Base-by-base conservation (phyloP, 1,140 invertebrate genomes). In the Chironomus tepperi region DNA sequence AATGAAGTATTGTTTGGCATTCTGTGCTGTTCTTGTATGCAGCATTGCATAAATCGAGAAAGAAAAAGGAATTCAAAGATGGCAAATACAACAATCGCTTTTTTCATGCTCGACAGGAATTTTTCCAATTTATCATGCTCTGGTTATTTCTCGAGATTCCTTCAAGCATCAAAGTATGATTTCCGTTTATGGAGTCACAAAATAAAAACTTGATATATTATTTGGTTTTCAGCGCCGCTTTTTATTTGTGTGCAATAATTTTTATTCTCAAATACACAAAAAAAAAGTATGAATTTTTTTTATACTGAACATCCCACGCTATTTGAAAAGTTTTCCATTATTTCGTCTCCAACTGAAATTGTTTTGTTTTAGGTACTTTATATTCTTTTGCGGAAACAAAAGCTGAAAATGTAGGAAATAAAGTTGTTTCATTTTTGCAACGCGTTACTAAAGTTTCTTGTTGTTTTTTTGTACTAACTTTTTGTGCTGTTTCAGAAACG, bases 41-140 rank as follows among this genome's bases (percentile, higher is more conserved):
- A 34, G 8, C n/a, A 57, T 57, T 57, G 47, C 47, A 57, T 57
- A 57, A 57, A 57, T 57, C 47, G 5, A 47, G 43, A 9, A 7
- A 15, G 15, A 57, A 57, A 57, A 57, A 12, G 47, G 15, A 57
- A 57, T 57, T 57, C 47, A 12, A 57, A 57, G 47, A 57, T 57
- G 47, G 47, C 47, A 57, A 57, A 57, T 57, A 1, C 12, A 57
- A 57, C 47, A 57, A 57, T 15, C 47, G 47, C 9, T 57, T 57
- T 34, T 57, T 57, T 57, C 47, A 57, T 57, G 47, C 47, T 57
- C 47, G 47, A 34, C 47, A 57, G n/a, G 47, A 57, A n/a, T 57
- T 57, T 57, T 34, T 34, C n/a, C 47, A 57, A 57, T 57, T 57
- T 57, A 57, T 57, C 47, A 57, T 57, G 47, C 47, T 57, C 47